Base-by-base conservation (phyloP, 2,888 invertebrate species). In the Sericinus montela region DNA sequence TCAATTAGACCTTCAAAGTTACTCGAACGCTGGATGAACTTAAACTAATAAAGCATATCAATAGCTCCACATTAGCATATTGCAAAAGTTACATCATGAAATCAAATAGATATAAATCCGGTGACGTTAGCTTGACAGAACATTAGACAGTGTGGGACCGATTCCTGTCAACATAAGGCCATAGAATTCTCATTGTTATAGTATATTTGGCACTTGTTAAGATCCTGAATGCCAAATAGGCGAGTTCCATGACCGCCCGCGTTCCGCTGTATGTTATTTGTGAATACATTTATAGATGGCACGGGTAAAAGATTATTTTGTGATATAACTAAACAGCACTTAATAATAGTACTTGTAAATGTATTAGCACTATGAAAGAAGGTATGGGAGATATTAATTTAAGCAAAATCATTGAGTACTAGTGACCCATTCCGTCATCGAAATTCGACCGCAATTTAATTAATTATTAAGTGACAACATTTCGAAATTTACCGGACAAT, bases 91-190 rank as follows among this genome's bases (percentile, higher is more conserved):
- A 51, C 55, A 50, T 52, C 51, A 49, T 34, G 48, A 39, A 45
- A 56, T 48, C 52, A 45, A 52, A 53, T 53, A 45, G 34, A 25
- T 32, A 45, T 41, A 41, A 45, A 45, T 41, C 40, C 32, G 30
- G 9, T 81, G 75, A 77, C 76, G 69, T 79, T 75, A 75, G 61
- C 58, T 54, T 60, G 67, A 71, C 72, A 75, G 75, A 75, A 74
- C 75, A 69, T 66, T 74, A 85, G 86, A 84, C 80, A 80, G 75
- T 79, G 75, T 81, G 80, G 82, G 79, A 82, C 82, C 78, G 56
- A 69, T 63, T 68, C 70, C 62, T 69, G 73, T 59, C 58, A 57
- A 52, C 57, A 50, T 73, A 73, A 70, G 75, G 71, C 65, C 60
- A 60, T 65, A 75, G 72, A 74, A 77, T 79, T 75, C 75, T 69